Evolutionary conservation across 2,113 vertebrate genomes (phyloP).

Genomic region (Pimephales promelas): DNA sequence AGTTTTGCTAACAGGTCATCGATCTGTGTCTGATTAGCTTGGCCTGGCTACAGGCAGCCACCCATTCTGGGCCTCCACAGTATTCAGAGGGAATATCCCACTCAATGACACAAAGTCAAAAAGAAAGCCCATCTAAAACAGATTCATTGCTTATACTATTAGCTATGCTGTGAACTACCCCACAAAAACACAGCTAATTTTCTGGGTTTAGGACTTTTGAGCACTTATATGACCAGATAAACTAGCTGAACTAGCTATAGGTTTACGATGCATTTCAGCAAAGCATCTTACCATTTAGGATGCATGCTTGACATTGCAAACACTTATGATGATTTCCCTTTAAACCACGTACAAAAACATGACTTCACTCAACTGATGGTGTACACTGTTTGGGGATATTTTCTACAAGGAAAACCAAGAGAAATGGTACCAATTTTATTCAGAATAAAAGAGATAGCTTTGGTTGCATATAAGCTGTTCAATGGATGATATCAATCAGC

Average conservation of each 20-base stretch:
- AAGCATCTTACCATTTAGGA: neutral
- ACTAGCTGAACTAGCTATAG: neutral
- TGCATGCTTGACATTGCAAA: neutral
- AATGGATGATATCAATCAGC: neutral
- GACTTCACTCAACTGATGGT: neutral
- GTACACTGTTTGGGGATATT: neutral
- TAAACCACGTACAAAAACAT: neutral
- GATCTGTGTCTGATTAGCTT: constrained; percentile 7
- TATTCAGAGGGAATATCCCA: constrained; percentile 11
- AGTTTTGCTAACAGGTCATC: neutral
- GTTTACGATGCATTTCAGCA: neutral
- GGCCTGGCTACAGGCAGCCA: neutral
- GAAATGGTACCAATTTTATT: neutral
- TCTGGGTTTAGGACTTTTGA: neutral
- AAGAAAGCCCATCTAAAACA: neutral
- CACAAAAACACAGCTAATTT: neutral
- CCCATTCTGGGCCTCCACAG: neutral
- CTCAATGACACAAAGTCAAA: neutral
- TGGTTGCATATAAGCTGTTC: neutral
- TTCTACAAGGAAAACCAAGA: neutral
- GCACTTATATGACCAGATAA: neutral
- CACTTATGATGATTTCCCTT: neutral
- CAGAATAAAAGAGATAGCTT: neutral
- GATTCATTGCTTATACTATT: neutral
- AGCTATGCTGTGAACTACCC: neutral